Conservation (phyloP, 2,797 vertebrate genomes). For the Arnoldichthys spilopterus region DNA sequence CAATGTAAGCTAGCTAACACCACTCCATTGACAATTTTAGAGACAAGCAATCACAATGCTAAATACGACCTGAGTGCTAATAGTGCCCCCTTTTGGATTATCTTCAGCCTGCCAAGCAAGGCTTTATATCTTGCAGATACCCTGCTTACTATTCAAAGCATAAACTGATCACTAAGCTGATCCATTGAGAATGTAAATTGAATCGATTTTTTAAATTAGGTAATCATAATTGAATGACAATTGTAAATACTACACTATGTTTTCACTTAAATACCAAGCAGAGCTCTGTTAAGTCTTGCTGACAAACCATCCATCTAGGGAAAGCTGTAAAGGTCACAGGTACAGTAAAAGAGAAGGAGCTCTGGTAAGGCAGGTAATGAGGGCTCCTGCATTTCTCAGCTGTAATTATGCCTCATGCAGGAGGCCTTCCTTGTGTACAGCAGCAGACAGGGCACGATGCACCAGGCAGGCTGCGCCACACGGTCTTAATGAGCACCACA, state of each 20-base stretch:
- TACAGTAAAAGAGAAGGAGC: conserved; percentile 39
- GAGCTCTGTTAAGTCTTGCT: conserved; percentile 31
- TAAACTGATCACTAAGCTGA: too few relatives aligned
- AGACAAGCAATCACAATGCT: too few relatives aligned
- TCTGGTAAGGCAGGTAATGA: conserved; percentile 46
- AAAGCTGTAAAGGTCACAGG: conserved; percentile 45
- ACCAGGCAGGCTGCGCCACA: conserved; percentile 58
- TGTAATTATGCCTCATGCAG: conserved; percentile 45
- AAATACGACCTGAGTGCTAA: too few relatives aligned
- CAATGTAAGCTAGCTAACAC: too few relatives aligned
- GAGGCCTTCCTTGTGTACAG: conserved; percentile 40
- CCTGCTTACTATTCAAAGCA: too few relatives aligned
- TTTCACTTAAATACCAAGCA: conserved; percentile 14
- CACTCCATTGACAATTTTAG: too few relatives aligned
- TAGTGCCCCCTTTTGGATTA: too few relatives aligned
- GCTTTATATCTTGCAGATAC: too few relatives aligned
- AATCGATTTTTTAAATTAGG: too few relatives aligned
- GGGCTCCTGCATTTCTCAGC: conserved; percentile 49
- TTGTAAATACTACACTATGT: not conserved
- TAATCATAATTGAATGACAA: not conserved
- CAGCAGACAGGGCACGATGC: conserved; percentile 56
- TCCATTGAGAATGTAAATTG: too few relatives aligned
- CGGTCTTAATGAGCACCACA: conserved; percentile 71
- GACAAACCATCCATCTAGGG: conserved; percentile 33
- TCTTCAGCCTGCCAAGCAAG: too few relatives aligned